phyloP scores from a whole-genome alignment of 2,113 vertebrate species.

The Galemys pyrenaicus region DNA sequence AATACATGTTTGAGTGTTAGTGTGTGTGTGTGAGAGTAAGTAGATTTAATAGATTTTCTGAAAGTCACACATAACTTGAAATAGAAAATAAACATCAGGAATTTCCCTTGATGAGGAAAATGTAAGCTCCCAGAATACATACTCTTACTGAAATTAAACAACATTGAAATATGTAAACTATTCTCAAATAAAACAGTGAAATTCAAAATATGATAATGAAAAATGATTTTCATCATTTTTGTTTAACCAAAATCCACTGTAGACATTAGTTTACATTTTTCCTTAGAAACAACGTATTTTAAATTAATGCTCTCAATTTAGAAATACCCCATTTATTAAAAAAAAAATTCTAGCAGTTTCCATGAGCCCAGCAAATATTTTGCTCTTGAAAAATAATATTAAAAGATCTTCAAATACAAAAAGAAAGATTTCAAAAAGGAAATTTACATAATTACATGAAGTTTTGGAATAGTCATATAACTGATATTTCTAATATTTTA shows the following conservation, averaged over 20 bases:
- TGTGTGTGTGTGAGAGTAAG: background rate
- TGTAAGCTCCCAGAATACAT: background rate
- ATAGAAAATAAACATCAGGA: background rate
- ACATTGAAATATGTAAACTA: background rate
- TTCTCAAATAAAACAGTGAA: background rate
- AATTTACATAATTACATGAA: background rate
- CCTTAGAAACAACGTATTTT: background rate
- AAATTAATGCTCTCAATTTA: background rate
- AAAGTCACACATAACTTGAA: background rate
- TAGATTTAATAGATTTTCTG: background rate
- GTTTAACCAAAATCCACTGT: background rate
- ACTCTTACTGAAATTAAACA: background rate
- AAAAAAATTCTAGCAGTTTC: slow-evolving; percentile 37
- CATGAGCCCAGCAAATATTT: background rate
- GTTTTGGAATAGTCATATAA: background rate
- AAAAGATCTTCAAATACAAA: background rate
- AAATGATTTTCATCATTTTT: background rate
- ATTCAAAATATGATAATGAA: background rate
- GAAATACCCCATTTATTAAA: background rate
- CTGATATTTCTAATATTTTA: slow-evolving; percentile 20
- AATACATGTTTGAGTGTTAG: background rate
- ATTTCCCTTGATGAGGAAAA: background rate
- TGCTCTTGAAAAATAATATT: slow-evolving; percentile 16
- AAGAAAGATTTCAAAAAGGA: too few relatives aligned
- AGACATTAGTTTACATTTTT: background rate